Conservation (phyloP, 2,888 invertebrate species). For the Mythimna ferrago region DNA sequence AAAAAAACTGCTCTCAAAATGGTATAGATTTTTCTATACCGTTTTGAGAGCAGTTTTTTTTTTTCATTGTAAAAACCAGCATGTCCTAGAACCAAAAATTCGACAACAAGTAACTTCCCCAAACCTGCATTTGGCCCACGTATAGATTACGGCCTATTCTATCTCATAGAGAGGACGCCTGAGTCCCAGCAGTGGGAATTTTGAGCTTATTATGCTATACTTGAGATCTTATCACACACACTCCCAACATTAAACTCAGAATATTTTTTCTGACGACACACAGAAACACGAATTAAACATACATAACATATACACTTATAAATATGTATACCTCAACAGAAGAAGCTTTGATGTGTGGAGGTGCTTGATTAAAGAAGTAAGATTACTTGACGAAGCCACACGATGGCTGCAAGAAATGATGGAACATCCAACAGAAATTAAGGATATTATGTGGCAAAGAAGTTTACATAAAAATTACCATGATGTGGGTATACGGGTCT, state of each 20-base stretch:
- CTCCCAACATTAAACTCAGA: background rate
- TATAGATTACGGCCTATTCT: no score
- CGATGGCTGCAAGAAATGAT: slow-evolving; percentile 35
- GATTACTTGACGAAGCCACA: slow-evolving; percentile 45
- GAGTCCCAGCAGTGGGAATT: no score
- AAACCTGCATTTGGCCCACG: no score
- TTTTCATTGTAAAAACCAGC: no score
- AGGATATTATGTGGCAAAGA: slow-evolving; percentile 20
- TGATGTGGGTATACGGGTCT: no score
- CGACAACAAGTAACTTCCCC: no score
- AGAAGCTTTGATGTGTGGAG: slow-evolving; percentile 32
- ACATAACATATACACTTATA: slow-evolving; percentile 2
- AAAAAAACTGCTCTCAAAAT: no score
- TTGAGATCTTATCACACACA: background rate
- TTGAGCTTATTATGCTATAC: no score
- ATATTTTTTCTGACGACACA: background rate
- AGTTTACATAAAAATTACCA: slow-evolving; percentile 9
- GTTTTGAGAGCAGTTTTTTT: no score
- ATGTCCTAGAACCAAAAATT: no score
- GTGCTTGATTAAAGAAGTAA: slow-evolving; percentile 56
- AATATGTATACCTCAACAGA: slow-evolving; percentile 12
- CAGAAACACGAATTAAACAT: slow-evolving; percentile 4
- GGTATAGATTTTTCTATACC: no score
- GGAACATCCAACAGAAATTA: slow-evolving; percentile 34
- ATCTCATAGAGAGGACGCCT: no score